Evolutionary conservation across 2,113 vertebrate genomes (phyloP).

Genomic region (Petromus typicus): DNA sequence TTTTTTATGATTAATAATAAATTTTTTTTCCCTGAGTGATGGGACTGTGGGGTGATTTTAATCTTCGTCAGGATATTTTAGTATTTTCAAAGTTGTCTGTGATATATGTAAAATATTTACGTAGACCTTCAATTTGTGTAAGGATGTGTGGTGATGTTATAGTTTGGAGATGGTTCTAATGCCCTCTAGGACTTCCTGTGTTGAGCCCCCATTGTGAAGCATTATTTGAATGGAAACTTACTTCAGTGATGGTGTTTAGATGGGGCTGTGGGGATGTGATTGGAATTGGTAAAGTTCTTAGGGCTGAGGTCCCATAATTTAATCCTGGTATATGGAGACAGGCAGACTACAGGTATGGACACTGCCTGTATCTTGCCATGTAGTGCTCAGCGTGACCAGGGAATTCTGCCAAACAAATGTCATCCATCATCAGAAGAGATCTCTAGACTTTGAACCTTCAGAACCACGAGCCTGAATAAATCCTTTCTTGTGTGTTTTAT

Average conservation of each 20-base stretch:
- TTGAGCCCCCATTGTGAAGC: neutral
- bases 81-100: slow-evolving; percentile 6
- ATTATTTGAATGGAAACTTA: neutral
- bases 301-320: neutral
- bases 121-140: slow-evolving; percentile 17
- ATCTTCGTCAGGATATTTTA: slow-evolving; percentile 18
- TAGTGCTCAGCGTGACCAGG: neutral
- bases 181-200: neutral
- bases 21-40: neutral
- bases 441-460: neutral
- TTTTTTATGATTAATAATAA: slow-evolving; percentile 10
- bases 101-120: neutral
- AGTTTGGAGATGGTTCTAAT: neutral
- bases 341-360: neutral
- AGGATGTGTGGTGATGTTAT: neutral
- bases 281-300: neutral
- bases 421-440: too few relatives aligned
- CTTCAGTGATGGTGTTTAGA: neutral
- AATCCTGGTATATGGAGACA: neutral
- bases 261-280: neutral
- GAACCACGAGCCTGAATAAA: neutral
- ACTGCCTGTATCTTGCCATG: neutral
- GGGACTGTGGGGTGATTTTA: neutral
- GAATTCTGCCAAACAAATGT: neutral
- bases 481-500: neutral